Evolutionary conservation across 2,113 vertebrate species (phyloP).

Genomic region (Cyphomyrus plagiostoma): DNA sequence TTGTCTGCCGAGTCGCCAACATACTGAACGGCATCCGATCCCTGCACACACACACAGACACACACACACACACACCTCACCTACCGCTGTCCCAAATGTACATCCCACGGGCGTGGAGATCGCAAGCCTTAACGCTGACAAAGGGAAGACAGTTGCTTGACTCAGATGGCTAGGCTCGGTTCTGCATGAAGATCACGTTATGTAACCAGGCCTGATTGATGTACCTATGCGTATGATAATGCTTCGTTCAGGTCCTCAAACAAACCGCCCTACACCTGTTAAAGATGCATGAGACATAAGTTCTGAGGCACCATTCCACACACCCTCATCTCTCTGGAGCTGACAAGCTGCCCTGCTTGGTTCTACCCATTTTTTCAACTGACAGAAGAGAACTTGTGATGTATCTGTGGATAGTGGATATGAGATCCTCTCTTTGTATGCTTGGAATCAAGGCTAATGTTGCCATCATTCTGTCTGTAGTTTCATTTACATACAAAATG

Average conservation of each 20-base stretch:
- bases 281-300: not conserved
- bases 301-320: not conserved
- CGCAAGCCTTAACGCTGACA: conserved; percentile 26
- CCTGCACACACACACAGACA: not conserved
- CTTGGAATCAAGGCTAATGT: not conserved
- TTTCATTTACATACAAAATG: not conserved
- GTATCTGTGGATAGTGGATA: not conserved
- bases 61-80: conserved; percentile 22
- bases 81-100: conserved; percentile 30
- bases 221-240: conserved; percentile 9
- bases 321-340: not conserved
- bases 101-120: conserved; percentile 20
- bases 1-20: conserved; percentile 50
- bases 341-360: not conserved
- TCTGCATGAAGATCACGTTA: conserved; percentile 12
- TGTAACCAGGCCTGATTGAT: conserved; percentile 27
- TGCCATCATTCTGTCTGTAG: not conserved
- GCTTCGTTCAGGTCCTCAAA: not conserved
- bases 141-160: conserved; percentile 13
- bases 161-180: conserved; percentile 20
- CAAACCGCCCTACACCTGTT: not conserved
- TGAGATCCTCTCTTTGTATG: not conserved
- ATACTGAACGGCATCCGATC: conserved; percentile 37
- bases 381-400: not conserved
- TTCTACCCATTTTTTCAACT: not conserved